A percentile compares a stretch with the other conserved stretches of the same genome.
These are phyloP conservation scores for Phylloscopus trochilus DNA, from an alignment of 2,113 vertebrate species.

Conservation along the genomic window DNA sequence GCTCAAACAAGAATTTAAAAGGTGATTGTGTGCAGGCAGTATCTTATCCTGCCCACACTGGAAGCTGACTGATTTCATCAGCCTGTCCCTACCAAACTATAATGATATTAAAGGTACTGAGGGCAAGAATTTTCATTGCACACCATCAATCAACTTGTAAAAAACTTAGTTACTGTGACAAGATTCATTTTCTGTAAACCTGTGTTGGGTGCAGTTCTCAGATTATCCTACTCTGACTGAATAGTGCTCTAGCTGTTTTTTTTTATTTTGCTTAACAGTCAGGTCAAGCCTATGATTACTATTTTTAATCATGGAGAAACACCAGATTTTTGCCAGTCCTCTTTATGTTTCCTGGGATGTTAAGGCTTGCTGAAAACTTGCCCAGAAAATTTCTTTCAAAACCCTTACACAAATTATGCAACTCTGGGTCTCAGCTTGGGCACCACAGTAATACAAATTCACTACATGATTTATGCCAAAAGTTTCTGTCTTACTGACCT, in stretches of 20 bases:
- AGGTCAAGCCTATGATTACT: neutral
- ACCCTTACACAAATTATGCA: neutral
- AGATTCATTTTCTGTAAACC: neutral
- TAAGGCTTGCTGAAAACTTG: neutral
- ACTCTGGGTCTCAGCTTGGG: neutral
- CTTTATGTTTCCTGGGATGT: neutral
- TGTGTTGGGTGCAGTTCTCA: neutral
- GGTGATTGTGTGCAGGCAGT: neutral
- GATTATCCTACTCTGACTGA: neutral
- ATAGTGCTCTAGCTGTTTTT: neutral
- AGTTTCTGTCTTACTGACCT: neutral
- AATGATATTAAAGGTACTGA: neutral
- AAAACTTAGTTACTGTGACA: neutral
- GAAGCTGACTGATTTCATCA: neutral
- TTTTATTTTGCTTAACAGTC: neutral
- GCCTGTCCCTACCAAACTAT: neutral
- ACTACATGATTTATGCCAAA: neutral
- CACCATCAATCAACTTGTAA: neutral
- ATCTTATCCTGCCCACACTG: neutral
- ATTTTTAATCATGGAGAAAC: neutral
- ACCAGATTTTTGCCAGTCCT: neutral
- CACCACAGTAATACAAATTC: neutral
- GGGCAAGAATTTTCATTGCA: neutral
- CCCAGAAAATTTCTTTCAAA: neutral
- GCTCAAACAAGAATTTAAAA: neutral